Percentiles rank a stretch among this genome's conserved stretches.
Evolutionary conservation across 2,797 vertebrate genomes (phyloP).

Genomic region (Selene dorsalis): DNA sequence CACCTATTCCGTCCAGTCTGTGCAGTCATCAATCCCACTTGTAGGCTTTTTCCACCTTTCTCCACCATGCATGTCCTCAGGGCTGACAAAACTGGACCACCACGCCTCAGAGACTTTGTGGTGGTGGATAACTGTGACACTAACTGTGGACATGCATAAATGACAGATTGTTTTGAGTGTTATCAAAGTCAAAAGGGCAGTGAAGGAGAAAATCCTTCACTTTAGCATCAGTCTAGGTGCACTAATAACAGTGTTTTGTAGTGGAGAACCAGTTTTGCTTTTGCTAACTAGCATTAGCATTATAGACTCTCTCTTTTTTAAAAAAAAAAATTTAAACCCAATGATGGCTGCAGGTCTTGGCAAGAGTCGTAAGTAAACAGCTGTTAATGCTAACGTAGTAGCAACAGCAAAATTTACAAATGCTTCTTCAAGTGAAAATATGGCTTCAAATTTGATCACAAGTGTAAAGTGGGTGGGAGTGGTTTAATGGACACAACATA

Average conservation of each 20-base stretch:
- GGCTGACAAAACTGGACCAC: slow-evolving; percentile 9
- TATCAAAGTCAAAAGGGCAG: slow-evolving; percentile 2
- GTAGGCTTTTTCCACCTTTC: slow-evolving; percentile 21
- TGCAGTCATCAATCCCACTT: slow-evolving; percentile 31
- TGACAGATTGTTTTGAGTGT: neutral
- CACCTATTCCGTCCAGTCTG: slow-evolving; percentile 10
- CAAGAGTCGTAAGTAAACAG: too few species aligned
- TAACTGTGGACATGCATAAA: neutral
- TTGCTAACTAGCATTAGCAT: too few species aligned
- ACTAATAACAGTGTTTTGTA: neutral
- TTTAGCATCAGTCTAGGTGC: neutral
- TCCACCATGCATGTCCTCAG: neutral
- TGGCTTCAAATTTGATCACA: neutral
- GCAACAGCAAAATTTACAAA: too few species aligned
- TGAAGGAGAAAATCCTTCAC: neutral
- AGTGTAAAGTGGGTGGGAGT: neutral
- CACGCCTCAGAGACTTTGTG: neutral
- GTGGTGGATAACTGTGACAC: slow-evolving; percentile 10
- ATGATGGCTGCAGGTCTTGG: too few species aligned
- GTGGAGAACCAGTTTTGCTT: too few species aligned
- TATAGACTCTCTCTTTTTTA: too few species aligned
- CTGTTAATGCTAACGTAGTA: too few species aligned
- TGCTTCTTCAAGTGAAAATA: neutral
- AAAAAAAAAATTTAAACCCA: too few species aligned
- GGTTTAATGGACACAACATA: neutral